Percentiles rank a stretch among this genome's conserved stretches.
Conservation (phyloP, 2,797 vertebrate species). For the Gadopsis bispinosus region DNA sequence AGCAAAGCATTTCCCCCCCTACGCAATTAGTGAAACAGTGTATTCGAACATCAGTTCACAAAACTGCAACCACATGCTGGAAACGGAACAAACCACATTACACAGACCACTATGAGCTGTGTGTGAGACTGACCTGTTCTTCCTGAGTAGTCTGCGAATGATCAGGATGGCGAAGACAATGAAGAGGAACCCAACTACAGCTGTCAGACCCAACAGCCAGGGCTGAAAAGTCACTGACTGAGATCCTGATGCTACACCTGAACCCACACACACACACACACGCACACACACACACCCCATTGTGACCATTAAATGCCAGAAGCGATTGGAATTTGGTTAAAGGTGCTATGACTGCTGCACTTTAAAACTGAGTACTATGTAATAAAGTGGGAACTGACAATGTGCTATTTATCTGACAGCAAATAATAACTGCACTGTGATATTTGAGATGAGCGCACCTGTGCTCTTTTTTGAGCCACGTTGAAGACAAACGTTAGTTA, state of each 20-base stretch:
- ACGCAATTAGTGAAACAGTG: neutral
- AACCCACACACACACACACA: conserved; percentile 22
- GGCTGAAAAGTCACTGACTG: conserved; percentile 80
- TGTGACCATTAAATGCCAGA: neutral
- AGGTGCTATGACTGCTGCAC: neutral
- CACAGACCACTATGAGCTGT: neutral
- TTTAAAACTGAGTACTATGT: neutral
- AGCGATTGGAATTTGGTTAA: neutral
- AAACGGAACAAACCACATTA: neutral
- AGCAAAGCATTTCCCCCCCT: neutral
- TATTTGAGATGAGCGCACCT: neutral
- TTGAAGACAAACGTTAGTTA: neutral
- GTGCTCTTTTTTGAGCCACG: no score
- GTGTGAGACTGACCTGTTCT: conserved; percentile 78
- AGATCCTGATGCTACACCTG: conserved; percentile 12
- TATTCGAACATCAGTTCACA: no score
- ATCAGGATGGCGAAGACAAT: conserved; percentile 85
- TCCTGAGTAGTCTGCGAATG: conserved; percentile 79
- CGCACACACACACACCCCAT: conserved; percentile 3
- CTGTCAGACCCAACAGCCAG: conserved; percentile 87
- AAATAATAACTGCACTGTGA: neutral
- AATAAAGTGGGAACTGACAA: conserved; percentile 9
- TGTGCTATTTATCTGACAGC: neutral
- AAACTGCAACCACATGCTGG: neutral
- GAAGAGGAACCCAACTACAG: conserved; percentile 88